These are phyloP conservation scores for Chloropsis hardwickii DNA, from an alignment of 2,113 vertebrate genomes.

Conservation along the genomic window DNA sequence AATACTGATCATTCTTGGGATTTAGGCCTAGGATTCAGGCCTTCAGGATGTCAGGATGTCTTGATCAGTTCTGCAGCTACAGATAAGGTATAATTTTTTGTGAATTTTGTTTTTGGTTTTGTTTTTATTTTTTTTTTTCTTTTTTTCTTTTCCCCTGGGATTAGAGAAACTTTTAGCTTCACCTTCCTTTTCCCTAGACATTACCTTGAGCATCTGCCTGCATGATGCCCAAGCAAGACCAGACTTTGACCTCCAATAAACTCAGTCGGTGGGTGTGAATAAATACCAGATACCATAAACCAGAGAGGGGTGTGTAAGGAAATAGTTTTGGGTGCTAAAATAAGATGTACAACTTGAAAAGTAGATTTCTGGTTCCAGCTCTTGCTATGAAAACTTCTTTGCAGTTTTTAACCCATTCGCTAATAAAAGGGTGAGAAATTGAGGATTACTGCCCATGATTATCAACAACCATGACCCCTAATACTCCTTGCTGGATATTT, in stretches of 20 bases:
- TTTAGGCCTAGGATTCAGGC: not conserved
- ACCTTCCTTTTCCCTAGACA: not conserved
- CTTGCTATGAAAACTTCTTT: not conserved
- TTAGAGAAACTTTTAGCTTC: not conserved
- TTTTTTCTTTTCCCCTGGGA: not conserved
- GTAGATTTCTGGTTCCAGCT: not conserved
- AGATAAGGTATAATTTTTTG: not conserved
- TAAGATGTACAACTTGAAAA: not conserved
- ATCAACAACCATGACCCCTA: accelerated
- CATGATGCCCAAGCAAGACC: not conserved
- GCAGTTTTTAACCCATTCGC: not conserved
- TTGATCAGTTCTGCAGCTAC: not conserved
- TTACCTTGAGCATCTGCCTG: not conserved
- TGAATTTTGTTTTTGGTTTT: no score
- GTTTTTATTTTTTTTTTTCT: not conserved
- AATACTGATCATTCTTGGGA: not conserved
- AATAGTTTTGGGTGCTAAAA: not conserved
- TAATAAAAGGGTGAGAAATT: not conserved
- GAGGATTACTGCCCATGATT: not conserved
- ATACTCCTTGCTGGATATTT: not conserved
- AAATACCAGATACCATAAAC: not conserved
- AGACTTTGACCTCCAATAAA: not conserved
- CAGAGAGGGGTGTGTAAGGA: not conserved
- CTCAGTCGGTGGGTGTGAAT: not conserved
- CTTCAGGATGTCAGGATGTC: not conserved